Conservation (phyloP, 2,113 vertebrate genomes). For the Aspiorhynchus laticeps region DNA sequence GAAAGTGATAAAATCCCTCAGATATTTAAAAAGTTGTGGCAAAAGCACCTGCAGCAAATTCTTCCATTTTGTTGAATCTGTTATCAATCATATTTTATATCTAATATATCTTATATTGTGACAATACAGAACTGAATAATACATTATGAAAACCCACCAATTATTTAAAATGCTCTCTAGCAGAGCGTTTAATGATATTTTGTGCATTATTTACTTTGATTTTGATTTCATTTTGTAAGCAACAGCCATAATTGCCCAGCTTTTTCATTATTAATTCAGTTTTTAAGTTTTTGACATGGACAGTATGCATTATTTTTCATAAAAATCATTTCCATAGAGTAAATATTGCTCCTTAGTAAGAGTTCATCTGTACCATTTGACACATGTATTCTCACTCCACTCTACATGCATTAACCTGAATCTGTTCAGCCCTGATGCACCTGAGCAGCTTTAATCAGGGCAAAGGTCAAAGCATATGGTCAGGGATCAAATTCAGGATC, state of each 20-base stretch:
- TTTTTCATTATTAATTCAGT: not conserved
- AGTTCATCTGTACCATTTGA: not conserved
- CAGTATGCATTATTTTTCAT: not conserved
- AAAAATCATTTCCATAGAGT: not conserved
- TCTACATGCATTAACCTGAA: not conserved
- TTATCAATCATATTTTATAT: not conserved
- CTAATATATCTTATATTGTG: not conserved
- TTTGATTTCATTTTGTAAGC: not conserved
- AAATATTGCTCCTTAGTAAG: not conserved
- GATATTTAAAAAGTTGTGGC: not conserved
- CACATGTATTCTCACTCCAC: not conserved
- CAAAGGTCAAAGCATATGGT: constrained; percentile 30
- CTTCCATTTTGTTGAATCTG: not conserved
- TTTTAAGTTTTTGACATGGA: not conserved
- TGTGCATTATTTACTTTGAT: not conserved
- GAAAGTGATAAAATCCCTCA: not conserved
- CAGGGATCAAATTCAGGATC: constrained; percentile 35
- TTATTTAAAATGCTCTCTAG: constrained; percentile 14
- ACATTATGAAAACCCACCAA: not conserved
- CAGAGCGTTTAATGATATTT: not conserved
- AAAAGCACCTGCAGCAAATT: not conserved
- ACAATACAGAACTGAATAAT: not conserved
- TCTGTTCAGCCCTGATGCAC: constrained; percentile 35
- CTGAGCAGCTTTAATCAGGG: constrained; percentile 40
- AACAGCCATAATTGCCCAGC: not conserved